A percentile compares a stretch with the other conserved stretches of the same genome.
These are phyloP conservation scores for Cynocephalus volans DNA, from an alignment of 2,113 vertebrate genomes.

Conservation along the genomic window DNA sequence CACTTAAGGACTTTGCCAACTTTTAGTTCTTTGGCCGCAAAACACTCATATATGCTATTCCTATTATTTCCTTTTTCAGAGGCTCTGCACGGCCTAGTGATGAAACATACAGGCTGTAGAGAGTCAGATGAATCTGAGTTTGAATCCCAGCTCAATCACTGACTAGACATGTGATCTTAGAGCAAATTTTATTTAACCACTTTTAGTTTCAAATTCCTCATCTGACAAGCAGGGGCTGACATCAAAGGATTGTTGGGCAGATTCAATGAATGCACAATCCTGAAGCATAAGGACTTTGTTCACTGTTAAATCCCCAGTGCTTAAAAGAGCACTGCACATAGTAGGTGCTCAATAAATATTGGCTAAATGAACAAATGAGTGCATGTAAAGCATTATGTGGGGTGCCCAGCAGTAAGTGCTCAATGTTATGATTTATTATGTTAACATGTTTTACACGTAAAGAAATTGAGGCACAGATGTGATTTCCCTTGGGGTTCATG, in stretches of 20 bases:
- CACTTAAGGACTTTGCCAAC: too few relatives aligned
- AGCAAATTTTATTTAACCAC: neutral
- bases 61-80: neutral
- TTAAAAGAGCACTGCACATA: neutral
- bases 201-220: neutral
- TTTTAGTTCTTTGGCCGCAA: neutral
- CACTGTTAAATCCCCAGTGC: too few relatives aligned
- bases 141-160: neutral
- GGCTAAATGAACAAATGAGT: neutral
- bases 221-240: neutral
- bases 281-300: neutral
- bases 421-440: neutral
- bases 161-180: neutral
- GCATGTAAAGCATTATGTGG: rapidly evolving
- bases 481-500: neutral
- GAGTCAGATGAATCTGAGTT: neutral
- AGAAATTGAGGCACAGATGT: neutral
- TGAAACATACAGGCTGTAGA: neutral
- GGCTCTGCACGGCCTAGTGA: rapidly evolving
- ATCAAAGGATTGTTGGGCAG: neutral
- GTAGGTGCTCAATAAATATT: neutral
- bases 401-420: neutral
- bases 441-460: neutral
- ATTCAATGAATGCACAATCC: neutral
- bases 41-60: neutral